phyloP scores from a whole-genome alignment of 2,797 vertebrate genomes.

The Peromyscus aztecus region DNA sequence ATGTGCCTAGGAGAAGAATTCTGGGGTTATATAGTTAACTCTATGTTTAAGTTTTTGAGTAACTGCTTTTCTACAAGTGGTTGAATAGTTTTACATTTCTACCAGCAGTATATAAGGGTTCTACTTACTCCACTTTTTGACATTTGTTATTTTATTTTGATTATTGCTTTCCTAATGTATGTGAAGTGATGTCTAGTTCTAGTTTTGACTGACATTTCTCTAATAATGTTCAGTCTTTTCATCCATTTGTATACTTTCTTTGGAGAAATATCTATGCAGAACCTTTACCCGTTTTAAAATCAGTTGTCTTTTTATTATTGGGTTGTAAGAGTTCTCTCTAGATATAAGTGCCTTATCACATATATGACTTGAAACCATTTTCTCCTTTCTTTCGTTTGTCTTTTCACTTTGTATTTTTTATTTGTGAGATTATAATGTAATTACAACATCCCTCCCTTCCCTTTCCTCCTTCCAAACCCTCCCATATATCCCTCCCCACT shows the following conservation, averaged over 20 bases:
- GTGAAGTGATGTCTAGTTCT: neutral
- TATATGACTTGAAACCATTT: conserved; percentile 7
- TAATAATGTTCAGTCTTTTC: conserved; percentile 36
- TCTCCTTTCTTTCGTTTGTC: conserved; percentile 17
- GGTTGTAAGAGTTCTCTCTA: conserved; percentile 18
- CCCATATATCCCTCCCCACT: neutral
- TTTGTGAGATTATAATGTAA: neutral
- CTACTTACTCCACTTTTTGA: conserved; percentile 27
- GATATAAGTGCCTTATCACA: neutral
- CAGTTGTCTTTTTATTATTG: conserved; percentile 29
- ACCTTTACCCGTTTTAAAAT: conserved; percentile 20
- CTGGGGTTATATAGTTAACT: neutral
- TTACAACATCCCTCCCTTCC: neutral
- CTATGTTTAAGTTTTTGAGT: conserved; percentile 29
- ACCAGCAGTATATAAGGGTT: conserved; percentile 4
- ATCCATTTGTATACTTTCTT: conserved; percentile 46
- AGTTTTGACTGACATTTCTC: conserved; percentile 55
- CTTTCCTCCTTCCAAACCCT: neutral
- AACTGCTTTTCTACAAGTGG: neutral
- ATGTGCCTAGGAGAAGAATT: neutral
- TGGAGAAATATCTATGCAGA: conserved; percentile 29
- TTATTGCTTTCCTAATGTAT: conserved; percentile 15
- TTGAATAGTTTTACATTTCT: conserved; percentile 37
- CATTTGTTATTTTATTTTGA: neutral
- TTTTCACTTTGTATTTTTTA: conserved; percentile 10